These are phyloP conservation scores for Coracopsis vasa DNA, from an alignment of 2,113 vertebrate genomes.

Conservation along the genomic window DNA sequence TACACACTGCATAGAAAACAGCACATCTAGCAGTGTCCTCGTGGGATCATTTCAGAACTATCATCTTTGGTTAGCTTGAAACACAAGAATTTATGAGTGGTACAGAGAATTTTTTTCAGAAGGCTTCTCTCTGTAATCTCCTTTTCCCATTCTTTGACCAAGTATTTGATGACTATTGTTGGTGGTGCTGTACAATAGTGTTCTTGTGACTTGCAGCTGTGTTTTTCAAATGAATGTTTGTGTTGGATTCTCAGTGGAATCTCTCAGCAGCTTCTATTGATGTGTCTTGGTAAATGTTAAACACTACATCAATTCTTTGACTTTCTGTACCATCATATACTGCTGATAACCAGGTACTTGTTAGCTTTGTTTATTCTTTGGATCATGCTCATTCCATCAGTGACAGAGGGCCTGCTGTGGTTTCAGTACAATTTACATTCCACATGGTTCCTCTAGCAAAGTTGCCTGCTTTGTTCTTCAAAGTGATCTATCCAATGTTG, in stretches of 20 bases:
- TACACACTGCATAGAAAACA: not conserved
- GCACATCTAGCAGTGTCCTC: not conserved
- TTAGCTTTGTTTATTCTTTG: slow-evolving; percentile 36
- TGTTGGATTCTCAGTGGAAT: slow-evolving; percentile 40
- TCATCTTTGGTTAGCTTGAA: not conserved
- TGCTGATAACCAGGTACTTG: slow-evolving; percentile 39
- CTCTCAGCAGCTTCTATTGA: slow-evolving; percentile 56
- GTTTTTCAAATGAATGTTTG: slow-evolving; percentile 62
- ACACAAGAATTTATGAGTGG: not conserved
- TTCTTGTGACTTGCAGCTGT: slow-evolving; percentile 61
- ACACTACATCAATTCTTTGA: slow-evolving; percentile 29
- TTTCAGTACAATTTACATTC: not conserved
- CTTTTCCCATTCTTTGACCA: not conserved
- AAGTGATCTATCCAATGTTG: not conserved
- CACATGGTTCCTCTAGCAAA: not conserved
- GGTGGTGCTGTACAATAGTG: slow-evolving; percentile 21
- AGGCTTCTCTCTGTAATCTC: not conserved
- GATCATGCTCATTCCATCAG: not conserved
- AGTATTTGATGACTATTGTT: slow-evolving; percentile 19
- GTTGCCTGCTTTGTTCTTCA: not conserved
- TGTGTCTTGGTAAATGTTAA: slow-evolving; percentile 46
- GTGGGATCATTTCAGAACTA: not conserved
- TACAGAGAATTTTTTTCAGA: not conserved
- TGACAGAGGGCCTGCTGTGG: not conserved
- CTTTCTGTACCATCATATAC: slow-evolving; percentile 12